A percentile compares a stretch with the other conserved stretches of the same genome.
Evolutionary conservation across 2,113 vertebrate genomes (phyloP).

Genomic region (Anarrhichthys ocellatus): DNA sequence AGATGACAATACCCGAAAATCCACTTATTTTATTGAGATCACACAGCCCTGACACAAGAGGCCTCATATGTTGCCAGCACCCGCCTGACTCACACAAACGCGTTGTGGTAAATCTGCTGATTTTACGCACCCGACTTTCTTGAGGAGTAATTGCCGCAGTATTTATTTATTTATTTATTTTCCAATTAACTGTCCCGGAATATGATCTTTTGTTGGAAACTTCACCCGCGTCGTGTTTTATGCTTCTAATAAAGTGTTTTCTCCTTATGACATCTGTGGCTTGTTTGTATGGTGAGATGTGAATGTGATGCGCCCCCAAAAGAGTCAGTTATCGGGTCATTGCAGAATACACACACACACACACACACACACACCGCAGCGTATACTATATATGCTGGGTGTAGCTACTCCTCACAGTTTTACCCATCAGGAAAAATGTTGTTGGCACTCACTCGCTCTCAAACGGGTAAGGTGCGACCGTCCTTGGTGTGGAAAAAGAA

Average conservation of each 20-base stretch:
- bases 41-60: constrained; percentile 15
- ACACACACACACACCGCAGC: not conserved
- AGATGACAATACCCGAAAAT: constrained; percentile 23
- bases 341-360: not conserved
- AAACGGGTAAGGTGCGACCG: not conserved
- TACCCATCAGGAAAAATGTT: not conserved
- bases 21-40: constrained; percentile 32
- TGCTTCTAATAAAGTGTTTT: constrained; percentile 41
- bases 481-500: constrained; percentile 35
- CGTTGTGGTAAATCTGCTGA: constrained; percentile 54
- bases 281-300: not conserved
- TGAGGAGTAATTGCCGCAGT: constrained; percentile 51
- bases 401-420: not conserved
- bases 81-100: constrained; percentile 20
- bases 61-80: constrained; percentile 36
- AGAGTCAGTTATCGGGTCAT: not conserved
- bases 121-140: constrained; percentile 13
- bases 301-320: not conserved
- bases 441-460: not conserved
- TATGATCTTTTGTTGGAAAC: constrained; percentile 51
- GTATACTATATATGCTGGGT: not conserved
- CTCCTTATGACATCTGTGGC: constrained; percentile 20
- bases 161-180: constrained; percentile 27
- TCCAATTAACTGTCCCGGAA: constrained; percentile 42
- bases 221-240: constrained; percentile 39